Base-by-base conservation (phyloP, 2,888 invertebrate genomes). In the Bombylius major region DNA sequence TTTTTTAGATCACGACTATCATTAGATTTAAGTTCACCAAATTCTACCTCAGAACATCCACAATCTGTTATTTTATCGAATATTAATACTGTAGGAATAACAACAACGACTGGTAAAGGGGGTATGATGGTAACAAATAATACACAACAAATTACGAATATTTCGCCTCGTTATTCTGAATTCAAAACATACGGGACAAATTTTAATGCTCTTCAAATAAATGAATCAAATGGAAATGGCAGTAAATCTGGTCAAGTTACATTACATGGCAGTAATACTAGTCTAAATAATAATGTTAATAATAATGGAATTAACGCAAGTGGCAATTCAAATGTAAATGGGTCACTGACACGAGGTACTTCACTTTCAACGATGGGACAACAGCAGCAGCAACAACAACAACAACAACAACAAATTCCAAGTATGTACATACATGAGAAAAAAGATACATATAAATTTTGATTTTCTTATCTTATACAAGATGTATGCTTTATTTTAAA, bases 11-110 rank as follows among this genome's bases (percentile, higher is more conserved):
- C 68, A 51, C 65, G 69, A 7, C 60, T 70, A 57, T 70, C 70
- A 59, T 60, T 70, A 55, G 67, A 69, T 61, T 64, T 70, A 59
- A 67, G 66, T 57, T 64, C 67, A 59, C 64, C 64, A 36, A 62
- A 59, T 44, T 59, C 62, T 54, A 62, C 62, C 59, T 58, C 65
- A 59, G 62, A 60, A 51, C 62, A 62, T 58, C 62, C 62, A 59
- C 51, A 53, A 48, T 50, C 51, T 45, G 48, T 54, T 8, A 53
- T 51, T 46, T 50, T 42, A 47, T 39, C 55, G 4, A 46, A 49
- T 12, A 53, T 33, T 51, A 47, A 33, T 36, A 47, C 39, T 45
- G 48, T 51, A 45, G 23, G 23, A 23, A 23, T 51, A 33, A 46
- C 46, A 3, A 13, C 31, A 31, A 33, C 23, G 14, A 53, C 48